Evolutionary conservation across 1,140 invertebrate genomes (phyloP).

Genomic region (Thalassaphorura encarpata): DNA sequence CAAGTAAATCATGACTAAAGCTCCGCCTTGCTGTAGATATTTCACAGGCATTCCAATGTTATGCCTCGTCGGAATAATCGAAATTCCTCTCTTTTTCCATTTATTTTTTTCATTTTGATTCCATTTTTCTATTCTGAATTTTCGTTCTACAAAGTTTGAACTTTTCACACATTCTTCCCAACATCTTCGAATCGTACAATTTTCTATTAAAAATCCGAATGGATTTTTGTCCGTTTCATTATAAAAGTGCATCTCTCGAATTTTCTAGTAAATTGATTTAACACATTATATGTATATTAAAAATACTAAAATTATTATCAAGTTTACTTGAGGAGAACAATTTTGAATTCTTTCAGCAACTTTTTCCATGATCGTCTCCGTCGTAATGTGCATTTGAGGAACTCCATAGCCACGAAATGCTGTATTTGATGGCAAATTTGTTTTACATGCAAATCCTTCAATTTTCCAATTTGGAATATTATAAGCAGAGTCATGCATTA

Average conservation of each 20-base stretch:
- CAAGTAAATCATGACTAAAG: slow-evolving; percentile 71
- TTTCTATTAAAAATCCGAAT: slow-evolving; percentile 59
- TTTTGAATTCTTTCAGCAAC: slow-evolving; percentile 58
- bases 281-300: neutral
- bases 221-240: slow-evolving; percentile 61
- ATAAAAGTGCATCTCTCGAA: slow-evolving; percentile 66
- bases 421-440: slow-evolving; percentile 78
- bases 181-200: slow-evolving; percentile 65
- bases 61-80: slow-evolving; percentile 75
- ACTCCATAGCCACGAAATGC: slow-evolving; percentile 83
- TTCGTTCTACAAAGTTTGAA: slow-evolving; percentile 54
- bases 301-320: neutral
- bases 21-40: slow-evolving; percentile 78
- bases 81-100: slow-evolving; percentile 78
- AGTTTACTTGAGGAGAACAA: slow-evolving; percentile 45
- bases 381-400: slow-evolving; percentile 74
- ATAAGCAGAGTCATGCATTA: slow-evolving; percentile 66
- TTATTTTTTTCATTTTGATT: slow-evolving; percentile 66
- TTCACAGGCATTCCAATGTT: slow-evolving; percentile 70
- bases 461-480: slow-evolving; percentile 56
- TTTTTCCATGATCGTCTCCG: slow-evolving; percentile 64
- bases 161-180: slow-evolving; percentile 67
- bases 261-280: slow-evolving; percentile 35
- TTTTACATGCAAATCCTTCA: slow-evolving; percentile 61
- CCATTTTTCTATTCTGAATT: slow-evolving; percentile 51